Evolutionary conservation across 1,140 invertebrate genomes (phyloP), one percentile per base, ranked within the genome.

Genomic region (Piezodorus guildinii): DNA sequence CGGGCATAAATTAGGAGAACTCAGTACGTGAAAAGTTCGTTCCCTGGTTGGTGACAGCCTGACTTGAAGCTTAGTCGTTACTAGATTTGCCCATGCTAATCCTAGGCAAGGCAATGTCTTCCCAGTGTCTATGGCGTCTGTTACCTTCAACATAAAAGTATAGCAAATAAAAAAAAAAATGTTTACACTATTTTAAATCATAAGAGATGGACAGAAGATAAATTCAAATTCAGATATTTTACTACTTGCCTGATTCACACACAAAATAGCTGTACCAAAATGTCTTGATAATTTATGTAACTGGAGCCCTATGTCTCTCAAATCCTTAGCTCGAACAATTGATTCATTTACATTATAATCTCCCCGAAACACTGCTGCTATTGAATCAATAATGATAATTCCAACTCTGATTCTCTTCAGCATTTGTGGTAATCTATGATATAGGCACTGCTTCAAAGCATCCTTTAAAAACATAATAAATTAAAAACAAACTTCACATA

Each of bases 301-400:
- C 27, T 75, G 72, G 21, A 74, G 71, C 15, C 78, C 82, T 68
- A 90, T 71, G 44, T 73, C 73, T 64, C 80, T 75, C 63, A 88
- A 75, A 66, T 83, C 78, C 62, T 77, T 78, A 0, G 81, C 78
- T 68, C 85, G 73, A 58, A 73, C 70, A 65, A 62, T 23, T 1
- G 45, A 21, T 56, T 78, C 68, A 3, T 71, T 59, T 1, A 39
- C 14, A 45, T 12, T 21, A 23, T 63, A 51, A 65, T 85, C 83
- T 30, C 77, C 76, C 34, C 86, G 78, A 71, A 85, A 88, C 30
- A 85, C 73, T 4, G 83, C 85, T 19, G 86, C 85, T 64, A 91
- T 82, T 3, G 87, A 89, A 72, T 91, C 87, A 19, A 91, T 77
- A 3, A 91, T 72, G 61, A 90, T 74, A 17, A 90, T 70, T 6